Base-by-base conservation (phyloP, 2,797 vertebrate species). In the Vipera latastei region DNA sequence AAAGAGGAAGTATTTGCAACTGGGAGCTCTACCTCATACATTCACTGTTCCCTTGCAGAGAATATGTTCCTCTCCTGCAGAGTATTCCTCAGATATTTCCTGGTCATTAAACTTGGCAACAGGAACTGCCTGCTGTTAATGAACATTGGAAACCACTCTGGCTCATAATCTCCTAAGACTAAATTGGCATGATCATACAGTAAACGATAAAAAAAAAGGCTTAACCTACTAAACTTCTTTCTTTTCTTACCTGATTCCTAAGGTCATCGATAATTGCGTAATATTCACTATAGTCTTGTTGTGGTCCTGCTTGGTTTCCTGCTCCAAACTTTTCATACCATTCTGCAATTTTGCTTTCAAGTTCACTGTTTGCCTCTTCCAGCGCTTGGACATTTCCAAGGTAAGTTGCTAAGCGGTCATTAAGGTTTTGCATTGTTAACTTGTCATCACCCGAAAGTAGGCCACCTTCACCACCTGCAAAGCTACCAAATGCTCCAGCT, bases 341-440 rank as follows among this genome's bases (percentile, higher is more conserved):
- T 89, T 98, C 95, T 60, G 98, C 98, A 96, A 99, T 99, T 96
- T 98, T 98, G 48, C 97, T 90, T 96, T 98, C 98, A 63, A 98
- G 97, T 59, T 98, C 97, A 0, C 92, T 93, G 73, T 99, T 99
- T 83, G 98, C 97, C 0, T 91, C 97, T 95, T 99, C 99, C 96
- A 99, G 98, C 32, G 98, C 98, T 61, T 98, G 98, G 14, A 99
- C 99, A 96, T 99, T 99, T 2, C 99, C 98, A 97, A 99, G 97
- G 94, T 99, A 99, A n/a, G 96, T 96, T 87, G 98, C 98, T 97
- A 99, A 98, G 57, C 99, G 99, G 94, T 99, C 98, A 0, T 99
- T 99, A 94, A 99, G 98, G 96, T 99, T 99, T 97, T 99, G 98
- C 99, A 99, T 99, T 14, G 99, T 99, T 97, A 98, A 98, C 97